A percentile compares a stretch with the other conserved stretches of the same genome.
Conservation (phyloP, 1,140 invertebrate genomes). For the Streblospio benedicti region DNA sequence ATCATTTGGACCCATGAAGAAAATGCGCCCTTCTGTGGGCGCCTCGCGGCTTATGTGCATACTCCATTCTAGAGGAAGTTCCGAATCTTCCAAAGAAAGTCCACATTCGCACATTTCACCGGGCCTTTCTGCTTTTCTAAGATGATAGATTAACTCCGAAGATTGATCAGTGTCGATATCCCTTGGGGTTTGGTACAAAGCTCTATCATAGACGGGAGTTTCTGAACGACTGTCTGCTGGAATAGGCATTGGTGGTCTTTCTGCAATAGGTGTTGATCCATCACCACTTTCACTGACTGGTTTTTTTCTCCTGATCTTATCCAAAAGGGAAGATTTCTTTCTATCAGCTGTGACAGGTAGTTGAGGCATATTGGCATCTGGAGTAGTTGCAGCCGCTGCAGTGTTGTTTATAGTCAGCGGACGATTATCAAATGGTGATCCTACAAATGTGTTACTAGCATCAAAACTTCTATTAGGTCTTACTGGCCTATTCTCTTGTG, state of each 20-base stretch:
- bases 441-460: neutral
- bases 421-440: too few relatives aligned
- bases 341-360: too few relatives aligned
- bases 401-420: too few relatives aligned
- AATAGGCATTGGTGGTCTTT: neutral
- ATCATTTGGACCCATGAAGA: constrained; percentile 11
- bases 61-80: constrained; percentile 5
- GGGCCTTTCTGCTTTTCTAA: neutral
- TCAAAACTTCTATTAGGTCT: too few relatives aligned
- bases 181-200: too few relatives aligned
- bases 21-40: constrained; percentile 1
- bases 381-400: neutral
- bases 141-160: neutral
- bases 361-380: too few relatives aligned
- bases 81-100: constrained; percentile 4
- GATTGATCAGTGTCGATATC: neutral
- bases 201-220: neutral
- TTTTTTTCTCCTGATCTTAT: neutral
- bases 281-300: neutral
- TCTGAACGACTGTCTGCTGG: neutral
- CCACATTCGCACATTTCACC: constrained; percentile 11
- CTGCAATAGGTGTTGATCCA: neutral
- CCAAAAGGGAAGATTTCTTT: too few relatives aligned
- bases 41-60: constrained; percentile 10
- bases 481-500: neutral